A percentile compares a stretch with the other conserved stretches of the same genome.
Evolutionary conservation across 2,888 invertebrate species (phyloP).

Genomic region (Polyommatus iphigenia): DNA sequence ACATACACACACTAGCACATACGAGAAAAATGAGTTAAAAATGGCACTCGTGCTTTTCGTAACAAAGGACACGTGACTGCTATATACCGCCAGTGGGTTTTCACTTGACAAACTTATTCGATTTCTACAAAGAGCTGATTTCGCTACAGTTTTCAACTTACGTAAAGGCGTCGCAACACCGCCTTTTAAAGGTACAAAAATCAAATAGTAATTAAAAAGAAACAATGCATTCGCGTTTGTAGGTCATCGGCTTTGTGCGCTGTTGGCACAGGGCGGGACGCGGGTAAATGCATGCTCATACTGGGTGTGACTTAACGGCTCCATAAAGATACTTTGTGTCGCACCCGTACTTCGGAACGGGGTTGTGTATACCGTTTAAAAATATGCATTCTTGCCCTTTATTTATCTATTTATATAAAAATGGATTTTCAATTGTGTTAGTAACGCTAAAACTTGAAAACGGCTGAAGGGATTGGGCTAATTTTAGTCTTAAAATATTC

Average conservation of each 20-base stretch:
- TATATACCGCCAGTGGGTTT: too few species aligned
- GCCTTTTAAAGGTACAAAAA: slow-evolving; percentile 33
- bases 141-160: not conserved
- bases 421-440: too few species aligned
- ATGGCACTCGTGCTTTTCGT: too few species aligned
- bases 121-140: not conserved
- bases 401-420: too few species aligned
- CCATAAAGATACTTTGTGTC: slow-evolving; percentile 30
- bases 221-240: slow-evolving; percentile 54
- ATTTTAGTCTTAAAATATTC: too few species aligned
- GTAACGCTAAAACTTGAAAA: too few species aligned
- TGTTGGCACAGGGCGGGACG: slow-evolving; percentile 43
- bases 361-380: not conserved
- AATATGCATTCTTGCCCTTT: not conserved
- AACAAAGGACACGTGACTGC: too few species aligned
- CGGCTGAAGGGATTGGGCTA: too few species aligned
- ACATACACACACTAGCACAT: too few species aligned
- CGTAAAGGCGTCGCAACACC: slow-evolving; percentile 2
- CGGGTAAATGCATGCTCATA: slow-evolving; percentile 48
- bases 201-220: slow-evolving; percentile 49
- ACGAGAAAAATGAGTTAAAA: too few species aligned
- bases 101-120: too few species aligned
- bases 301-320: slow-evolving; percentile 37
- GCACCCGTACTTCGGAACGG: not conserved
- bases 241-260: slow-evolving; percentile 52